These are phyloP conservation scores for Psophia crepitans DNA, from an alignment of 2,113 vertebrate genomes.

Conservation along the genomic window DNA sequence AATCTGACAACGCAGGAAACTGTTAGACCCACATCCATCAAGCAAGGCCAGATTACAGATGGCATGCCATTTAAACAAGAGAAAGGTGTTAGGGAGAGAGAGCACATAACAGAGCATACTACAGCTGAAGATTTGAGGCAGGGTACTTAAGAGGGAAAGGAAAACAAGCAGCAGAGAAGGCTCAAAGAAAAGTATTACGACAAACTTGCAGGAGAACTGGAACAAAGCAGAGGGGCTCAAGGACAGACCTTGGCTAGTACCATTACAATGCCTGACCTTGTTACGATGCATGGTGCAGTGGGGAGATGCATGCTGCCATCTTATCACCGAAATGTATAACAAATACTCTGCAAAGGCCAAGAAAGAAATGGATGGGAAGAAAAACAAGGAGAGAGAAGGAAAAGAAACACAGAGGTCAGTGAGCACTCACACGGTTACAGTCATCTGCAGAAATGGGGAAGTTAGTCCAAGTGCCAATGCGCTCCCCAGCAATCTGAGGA, in stretches of 20 bases:
- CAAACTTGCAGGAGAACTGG: background rate
- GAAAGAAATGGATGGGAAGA: background rate
- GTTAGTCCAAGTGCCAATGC: background rate
- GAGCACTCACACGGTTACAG: constrained; percentile 50
- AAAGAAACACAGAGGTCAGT: background rate
- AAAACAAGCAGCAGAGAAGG: background rate
- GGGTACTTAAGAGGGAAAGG: background rate
- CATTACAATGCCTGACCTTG: background rate
- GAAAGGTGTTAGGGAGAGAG: background rate
- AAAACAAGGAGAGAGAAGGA: background rate
- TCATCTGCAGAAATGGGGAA: constrained; percentile 12
- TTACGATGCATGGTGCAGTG: accelerated
- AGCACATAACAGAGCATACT: background rate
- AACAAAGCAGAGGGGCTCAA: background rate
- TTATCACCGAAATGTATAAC: background rate
- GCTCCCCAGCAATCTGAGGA: background rate
- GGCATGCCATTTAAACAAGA: background rate
- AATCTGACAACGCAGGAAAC: background rate
- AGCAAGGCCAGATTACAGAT: background rate
- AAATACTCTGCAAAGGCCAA: background rate
- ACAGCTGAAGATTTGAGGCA: background rate
- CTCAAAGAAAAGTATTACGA: background rate
- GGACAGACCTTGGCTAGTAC: background rate
- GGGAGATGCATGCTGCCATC: background rate
- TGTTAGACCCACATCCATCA: background rate